Percentiles rank a stretch among this genome's conserved stretches.
Conservation (phyloP, 1,140 invertebrate species). For the Papilio helenus region DNA sequence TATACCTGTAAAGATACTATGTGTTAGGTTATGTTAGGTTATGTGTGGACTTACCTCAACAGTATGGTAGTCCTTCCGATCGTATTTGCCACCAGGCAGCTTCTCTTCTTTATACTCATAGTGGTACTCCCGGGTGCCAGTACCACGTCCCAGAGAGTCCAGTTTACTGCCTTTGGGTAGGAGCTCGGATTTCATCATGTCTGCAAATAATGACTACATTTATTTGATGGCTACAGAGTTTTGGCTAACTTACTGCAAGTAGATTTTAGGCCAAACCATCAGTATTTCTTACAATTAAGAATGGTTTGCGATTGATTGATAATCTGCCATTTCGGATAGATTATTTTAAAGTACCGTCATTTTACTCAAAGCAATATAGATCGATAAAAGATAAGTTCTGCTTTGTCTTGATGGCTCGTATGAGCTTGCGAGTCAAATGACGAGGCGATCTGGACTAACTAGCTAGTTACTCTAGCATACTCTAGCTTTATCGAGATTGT, state of each 20-base stretch:
- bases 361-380: not conserved
- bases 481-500: not conserved
- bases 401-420: too few relatives aligned
- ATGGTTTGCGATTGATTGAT: too few relatives aligned
- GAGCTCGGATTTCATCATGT: conserved; percentile 80
- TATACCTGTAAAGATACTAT: not conserved
- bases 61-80: conserved; percentile 78
- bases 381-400: too few relatives aligned
- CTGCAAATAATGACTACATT: conserved; percentile 54
- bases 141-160: conserved; percentile 64
- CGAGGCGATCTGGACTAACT: too few relatives aligned
- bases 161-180: conserved; percentile 80
- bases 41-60: conserved; percentile 68
- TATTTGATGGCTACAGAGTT: not conserved
- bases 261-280: not conserved
- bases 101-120: conserved; percentile 82
- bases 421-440: too few relatives aligned
- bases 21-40: not conserved
- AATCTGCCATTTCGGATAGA: not conserved
- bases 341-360: conserved; percentile 5
- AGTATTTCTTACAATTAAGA: too few relatives aligned
- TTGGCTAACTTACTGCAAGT: not conserved
- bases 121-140: conserved; percentile 76
- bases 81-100: conserved; percentile 77
- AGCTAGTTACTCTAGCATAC: not conserved